phyloP scores from a whole-genome alignment of 2,888 invertebrate species.

The Entomobrya multifasciata region DNA sequence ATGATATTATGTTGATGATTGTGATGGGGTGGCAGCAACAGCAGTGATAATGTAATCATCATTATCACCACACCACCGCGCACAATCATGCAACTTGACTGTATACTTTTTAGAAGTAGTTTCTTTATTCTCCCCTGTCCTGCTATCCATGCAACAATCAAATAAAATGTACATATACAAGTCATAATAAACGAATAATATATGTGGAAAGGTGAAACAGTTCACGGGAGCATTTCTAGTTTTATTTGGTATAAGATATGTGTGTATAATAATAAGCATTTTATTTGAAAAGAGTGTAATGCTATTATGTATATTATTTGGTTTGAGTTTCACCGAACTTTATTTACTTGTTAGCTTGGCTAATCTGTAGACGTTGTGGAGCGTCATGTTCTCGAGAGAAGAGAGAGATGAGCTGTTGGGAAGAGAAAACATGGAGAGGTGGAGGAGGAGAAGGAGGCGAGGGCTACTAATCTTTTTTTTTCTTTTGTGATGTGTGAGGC shows the following conservation, averaged over 20 bases:
- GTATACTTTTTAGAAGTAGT: neutral
- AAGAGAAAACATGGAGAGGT: neutral
- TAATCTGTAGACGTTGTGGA: slow-evolving; percentile 67
- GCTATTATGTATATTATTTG: slow-evolving; percentile 8
- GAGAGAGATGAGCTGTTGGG: too few species aligned
- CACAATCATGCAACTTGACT: slow-evolving; percentile 6
- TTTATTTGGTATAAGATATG: neutral
- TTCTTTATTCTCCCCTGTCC: neutral
- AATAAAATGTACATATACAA: slow-evolving; percentile 6
- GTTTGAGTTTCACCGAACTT: slow-evolving; percentile 43
- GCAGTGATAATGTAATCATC: slow-evolving; percentile 47
- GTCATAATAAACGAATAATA: slow-evolving; percentile 32
- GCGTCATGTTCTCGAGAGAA: slow-evolving; percentile 50
- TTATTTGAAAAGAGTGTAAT: slow-evolving; percentile 1
- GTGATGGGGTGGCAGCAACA: slow-evolving; percentile 29
- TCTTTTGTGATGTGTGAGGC: neutral
- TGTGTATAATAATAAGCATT: neutral
- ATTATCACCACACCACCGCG: slow-evolving; percentile 48
- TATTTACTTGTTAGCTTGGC: slow-evolving; percentile 22
- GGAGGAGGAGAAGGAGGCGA: slow-evolving; percentile 35
- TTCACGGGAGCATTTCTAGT: slow-evolving; percentile 13
- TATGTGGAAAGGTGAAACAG: slow-evolving; percentile 10
- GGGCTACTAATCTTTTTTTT: slow-evolving; percentile 25
- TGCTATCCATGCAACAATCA: neutral
- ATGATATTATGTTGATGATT: slow-evolving; percentile 11